Base-by-base conservation (phyloP, 2,797 vertebrate species). In the Malacoraja senta region DNA sequence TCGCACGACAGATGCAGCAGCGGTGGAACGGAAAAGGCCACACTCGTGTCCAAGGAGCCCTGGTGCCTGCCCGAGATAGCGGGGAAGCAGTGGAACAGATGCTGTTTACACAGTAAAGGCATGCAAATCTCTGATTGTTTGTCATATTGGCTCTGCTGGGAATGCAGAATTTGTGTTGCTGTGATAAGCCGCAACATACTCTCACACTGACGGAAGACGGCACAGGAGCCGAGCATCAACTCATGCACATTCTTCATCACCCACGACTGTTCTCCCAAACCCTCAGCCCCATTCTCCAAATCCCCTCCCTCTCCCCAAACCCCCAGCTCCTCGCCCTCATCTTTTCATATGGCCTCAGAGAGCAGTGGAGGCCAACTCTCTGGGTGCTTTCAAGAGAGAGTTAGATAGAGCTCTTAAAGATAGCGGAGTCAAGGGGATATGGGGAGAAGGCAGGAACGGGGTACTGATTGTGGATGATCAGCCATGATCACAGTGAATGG, bases 91-190 rank as follows among this genome's bases (percentile, higher is more conserved):
- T n/a, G 29, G 58, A 88, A 32, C 83, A 88, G 63, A 88, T 88
- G 84, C 84, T 88, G 84, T 88, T 88, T 88, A 88, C n/a, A 68
- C 61, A 88, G 63, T 4, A 35, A 68, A 88, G 21, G 21, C 84
- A 88, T 68, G 84, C 84, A 88, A 68, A 88, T 68, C 61, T 35
- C 84, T 88, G 63, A 35, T 32, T 68, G 61, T 88, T 68, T 88
- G 63, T 68, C 63, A 35, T 17, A 3, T 35, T 24, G 84, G 61
- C 84, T 68, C 61, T 88, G 63, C n/a, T 32, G 84, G 61, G 84
- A 68, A 68, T 68, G 84, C 63, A 32, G 17, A 68, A 35, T 68
- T 65, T 35, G 61, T 68, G 35, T 8, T 21, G n/a, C n/a, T 88
- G 61, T 0, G n/a, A 88, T 68, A 68, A 88, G 63, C 84, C 68